Conservation (phyloP, 2,888 invertebrate genomes). For the Drosophila algonquin region DNA sequence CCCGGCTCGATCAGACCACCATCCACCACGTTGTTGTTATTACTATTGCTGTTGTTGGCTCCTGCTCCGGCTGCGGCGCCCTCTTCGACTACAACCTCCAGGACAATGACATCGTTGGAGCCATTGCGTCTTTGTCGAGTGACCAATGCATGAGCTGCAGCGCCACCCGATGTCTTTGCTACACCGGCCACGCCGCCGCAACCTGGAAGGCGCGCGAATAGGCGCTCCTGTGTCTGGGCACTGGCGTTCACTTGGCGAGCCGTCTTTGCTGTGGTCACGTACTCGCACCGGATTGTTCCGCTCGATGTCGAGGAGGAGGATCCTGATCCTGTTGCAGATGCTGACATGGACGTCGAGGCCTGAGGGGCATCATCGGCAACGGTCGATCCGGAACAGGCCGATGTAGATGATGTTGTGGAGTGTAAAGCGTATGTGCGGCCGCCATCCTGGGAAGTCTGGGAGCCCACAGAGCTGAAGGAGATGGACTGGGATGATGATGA, state of each 20-base stretch:
- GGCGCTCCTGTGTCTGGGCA: slow-evolving; percentile 81
- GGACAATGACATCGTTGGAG: slow-evolving; percentile 52
- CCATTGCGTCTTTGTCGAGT: slow-evolving; percentile 44
- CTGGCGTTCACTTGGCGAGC: slow-evolving; percentile 81
- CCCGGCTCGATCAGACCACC: slow-evolving; percentile 55
- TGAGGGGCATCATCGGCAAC: slow-evolving; percentile 68
- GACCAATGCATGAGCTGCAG: slow-evolving; percentile 6
- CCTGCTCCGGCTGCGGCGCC: slow-evolving; percentile 19
- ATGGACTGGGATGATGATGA: slow-evolving; percentile 12
- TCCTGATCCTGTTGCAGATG: slow-evolving; percentile 35
- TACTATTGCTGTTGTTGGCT: slow-evolving; percentile 21
- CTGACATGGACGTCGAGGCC: slow-evolving; percentile 77
- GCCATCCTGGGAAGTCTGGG: slow-evolving; percentile 64
- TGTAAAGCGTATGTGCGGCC: slow-evolving; percentile 62
- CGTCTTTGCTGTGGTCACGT: slow-evolving; percentile 70
- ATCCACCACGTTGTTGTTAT: slow-evolving; percentile 24
- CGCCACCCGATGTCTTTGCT: slow-evolving; percentile 2
- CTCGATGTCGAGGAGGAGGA: slow-evolving; percentile 12
- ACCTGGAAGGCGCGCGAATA: slow-evolving; percentile 59
- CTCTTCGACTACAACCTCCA: slow-evolving; percentile 65
- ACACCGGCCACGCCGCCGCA: not conserved
- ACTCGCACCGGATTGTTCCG: slow-evolving; percentile 78
- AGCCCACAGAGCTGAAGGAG: slow-evolving; percentile 58
- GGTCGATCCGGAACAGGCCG: slow-evolving; percentile 36
- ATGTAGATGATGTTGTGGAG: not conserved